Evolutionary conservation across 2,888 invertebrate species (phyloP).

Genomic region (Limenitis camilla): DNA sequence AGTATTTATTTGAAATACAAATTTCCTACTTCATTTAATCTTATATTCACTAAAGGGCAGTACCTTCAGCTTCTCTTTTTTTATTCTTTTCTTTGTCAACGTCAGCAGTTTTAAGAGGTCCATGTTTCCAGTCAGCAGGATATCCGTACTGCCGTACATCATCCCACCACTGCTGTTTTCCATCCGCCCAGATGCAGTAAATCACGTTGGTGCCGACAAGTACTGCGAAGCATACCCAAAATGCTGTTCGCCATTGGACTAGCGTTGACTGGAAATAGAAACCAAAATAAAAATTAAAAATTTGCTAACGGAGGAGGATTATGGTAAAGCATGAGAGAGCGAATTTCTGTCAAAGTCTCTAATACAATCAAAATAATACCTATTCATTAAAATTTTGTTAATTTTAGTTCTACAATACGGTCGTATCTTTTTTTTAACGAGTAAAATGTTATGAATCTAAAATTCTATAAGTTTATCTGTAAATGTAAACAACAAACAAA

Average conservation of each 20-base stretch:
- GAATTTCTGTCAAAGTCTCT: too few species aligned
- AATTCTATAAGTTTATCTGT: too few species aligned
- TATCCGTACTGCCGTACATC: constrained; percentile 71
- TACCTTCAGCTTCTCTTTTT: constrained; percentile 42
- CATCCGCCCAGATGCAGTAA: constrained; percentile 79
- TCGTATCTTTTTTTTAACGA: too few species aligned
- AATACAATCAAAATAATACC: too few species aligned
- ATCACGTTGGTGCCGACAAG: constrained; percentile 78
- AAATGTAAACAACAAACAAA: too few species aligned
- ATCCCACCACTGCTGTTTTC: constrained; percentile 84
- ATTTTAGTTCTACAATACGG: too few species aligned
- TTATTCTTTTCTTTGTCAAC: constrained; percentile 57
- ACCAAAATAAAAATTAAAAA: constrained; percentile 30
- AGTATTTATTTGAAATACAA: too few species aligned
- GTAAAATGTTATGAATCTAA: too few species aligned
- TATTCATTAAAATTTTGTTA: too few species aligned
- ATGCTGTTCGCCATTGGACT: constrained; percentile 80
- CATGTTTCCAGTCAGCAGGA: constrained; percentile 61
- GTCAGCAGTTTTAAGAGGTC: constrained; percentile 44
- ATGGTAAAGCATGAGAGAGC: too few species aligned
- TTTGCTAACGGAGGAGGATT: too few species aligned
- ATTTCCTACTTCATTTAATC: too few species aligned
- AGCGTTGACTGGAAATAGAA: constrained; percentile 70
- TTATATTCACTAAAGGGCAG: constrained; percentile 19
- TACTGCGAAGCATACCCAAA: constrained; percentile 82